Percentiles rank a stretch among this genome's conserved stretches.
phyloP scores from a whole-genome alignment of 2,113 vertebrate species.

The Anas platyrhynchos region DNA sequence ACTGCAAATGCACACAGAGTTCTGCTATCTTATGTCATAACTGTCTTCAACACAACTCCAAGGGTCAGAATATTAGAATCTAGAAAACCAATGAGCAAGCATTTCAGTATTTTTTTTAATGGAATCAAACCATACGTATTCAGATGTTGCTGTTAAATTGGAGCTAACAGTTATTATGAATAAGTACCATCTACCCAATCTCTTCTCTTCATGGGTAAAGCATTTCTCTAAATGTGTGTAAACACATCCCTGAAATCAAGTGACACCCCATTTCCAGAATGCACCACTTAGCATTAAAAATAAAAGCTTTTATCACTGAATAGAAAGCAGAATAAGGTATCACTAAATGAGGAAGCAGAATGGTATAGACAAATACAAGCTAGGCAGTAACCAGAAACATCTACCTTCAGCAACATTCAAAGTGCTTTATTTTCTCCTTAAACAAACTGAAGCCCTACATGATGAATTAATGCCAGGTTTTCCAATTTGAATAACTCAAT shows the following conservation, averaged over 20 bases:
- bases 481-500: neutral
- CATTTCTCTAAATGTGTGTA: neutral
- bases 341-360: neutral
- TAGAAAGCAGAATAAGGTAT: neutral
- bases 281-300: neutral
- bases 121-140: neutral
- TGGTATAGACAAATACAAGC: neutral
- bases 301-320: neutral
- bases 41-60: neutral
- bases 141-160: neutral
- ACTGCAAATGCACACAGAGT: neutral
- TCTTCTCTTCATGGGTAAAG: neutral
- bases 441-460: neutral
- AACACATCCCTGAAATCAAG: neutral
- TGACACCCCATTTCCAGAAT: neutral
- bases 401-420: neutral
- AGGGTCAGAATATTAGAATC: neutral
- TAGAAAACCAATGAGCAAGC: neutral
- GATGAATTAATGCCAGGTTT: neutral
- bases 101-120: neutral
- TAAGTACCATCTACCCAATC: neutral
- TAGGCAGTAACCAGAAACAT: neutral
- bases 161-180: neutral
- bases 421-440: neutral
- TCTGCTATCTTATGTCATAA: neutral